Evolutionary conservation across 2,797 vertebrate species (phyloP).

Genomic region (Sebastes trivittatus): DNA sequence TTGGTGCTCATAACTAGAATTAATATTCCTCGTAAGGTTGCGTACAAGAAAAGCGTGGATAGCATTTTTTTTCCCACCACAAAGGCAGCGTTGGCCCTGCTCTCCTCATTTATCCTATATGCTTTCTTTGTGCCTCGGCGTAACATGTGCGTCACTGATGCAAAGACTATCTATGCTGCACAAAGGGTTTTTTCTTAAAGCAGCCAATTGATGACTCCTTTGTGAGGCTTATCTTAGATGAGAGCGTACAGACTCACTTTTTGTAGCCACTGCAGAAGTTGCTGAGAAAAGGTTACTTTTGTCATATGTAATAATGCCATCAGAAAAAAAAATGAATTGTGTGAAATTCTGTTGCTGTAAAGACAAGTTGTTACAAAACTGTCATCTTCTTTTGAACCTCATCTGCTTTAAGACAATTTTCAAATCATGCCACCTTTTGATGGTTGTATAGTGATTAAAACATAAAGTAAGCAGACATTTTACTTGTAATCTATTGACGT

Average conservation of each 20-base stretch:
- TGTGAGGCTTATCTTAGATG: neutral
- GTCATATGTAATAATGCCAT: neutral
- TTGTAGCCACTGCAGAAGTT: neutral
- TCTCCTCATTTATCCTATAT: neutral
- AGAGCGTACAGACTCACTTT: neutral
- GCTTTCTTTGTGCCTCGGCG: neutral
- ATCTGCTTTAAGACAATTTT: neutral
- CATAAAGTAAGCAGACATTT: neutral
- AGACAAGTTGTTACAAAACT: neutral
- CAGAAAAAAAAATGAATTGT: neutral
- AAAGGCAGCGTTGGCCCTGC: neutral
- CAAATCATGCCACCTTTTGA: neutral
- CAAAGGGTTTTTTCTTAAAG: constrained; percentile 3
- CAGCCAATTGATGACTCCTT: neutral
- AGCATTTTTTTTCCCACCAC: neutral
- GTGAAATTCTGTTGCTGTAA: neutral
- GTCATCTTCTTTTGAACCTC: neutral
- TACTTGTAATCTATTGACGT: neutral
- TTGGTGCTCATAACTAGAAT: neutral
- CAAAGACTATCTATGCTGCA: constrained; percentile 18
- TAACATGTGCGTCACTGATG: constrained; percentile 16
- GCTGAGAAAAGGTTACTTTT: neutral
- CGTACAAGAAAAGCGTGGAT: neutral
- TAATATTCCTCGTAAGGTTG: neutral
- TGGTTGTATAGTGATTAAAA: neutral